phyloP scores from a whole-genome alignment of 2,888 invertebrate genomes.

The Alloscopus bannaensis region DNA sequence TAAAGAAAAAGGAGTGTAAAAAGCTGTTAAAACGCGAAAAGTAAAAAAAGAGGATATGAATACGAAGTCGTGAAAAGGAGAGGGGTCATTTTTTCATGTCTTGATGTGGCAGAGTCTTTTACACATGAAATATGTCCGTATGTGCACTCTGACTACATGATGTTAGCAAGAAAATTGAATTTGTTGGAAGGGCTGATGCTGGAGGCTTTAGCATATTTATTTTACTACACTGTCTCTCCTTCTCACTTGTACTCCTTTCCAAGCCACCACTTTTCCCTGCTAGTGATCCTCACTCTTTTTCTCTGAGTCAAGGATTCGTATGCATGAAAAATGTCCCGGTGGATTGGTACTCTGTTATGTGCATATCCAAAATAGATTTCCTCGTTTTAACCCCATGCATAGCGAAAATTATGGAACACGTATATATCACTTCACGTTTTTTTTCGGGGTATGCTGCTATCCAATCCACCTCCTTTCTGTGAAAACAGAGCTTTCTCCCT shows the following conservation, averaged over 20 bases:
- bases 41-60: too few relatives aligned
- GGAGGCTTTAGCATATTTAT: constrained; percentile 71
- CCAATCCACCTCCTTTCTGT: constrained; percentile 8
- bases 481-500: constrained; percentile 5
- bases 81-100: constrained; percentile 70
- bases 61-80: constrained; percentile 36
- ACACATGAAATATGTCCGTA: constrained; percentile 73
- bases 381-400: constrained; percentile 8
- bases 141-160: constrained; percentile 70
- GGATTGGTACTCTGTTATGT: constrained; percentile 64
- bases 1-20: constrained; percentile 8
- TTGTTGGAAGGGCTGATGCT: constrained; percentile 66
- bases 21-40: constrained; percentile 33
- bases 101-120: constrained; percentile 66
- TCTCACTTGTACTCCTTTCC: constrained; percentile 39
- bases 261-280: constrained; percentile 35
- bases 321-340: constrained; percentile 73
- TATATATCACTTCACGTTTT: constrained; percentile 6
- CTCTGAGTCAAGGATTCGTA: constrained; percentile 72
- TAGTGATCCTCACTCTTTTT: constrained; percentile 11
- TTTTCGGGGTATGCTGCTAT: not conserved
- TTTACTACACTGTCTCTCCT: constrained; percentile 60
- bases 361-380: constrained; percentile 54
- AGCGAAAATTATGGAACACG: not conserved
- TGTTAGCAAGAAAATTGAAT: constrained; percentile 73